Evolutionary conservation across 2,113 vertebrate species (phyloP), one percentile per base, ranked within the genome.

Genomic region (Centropus unirufus): DNA sequence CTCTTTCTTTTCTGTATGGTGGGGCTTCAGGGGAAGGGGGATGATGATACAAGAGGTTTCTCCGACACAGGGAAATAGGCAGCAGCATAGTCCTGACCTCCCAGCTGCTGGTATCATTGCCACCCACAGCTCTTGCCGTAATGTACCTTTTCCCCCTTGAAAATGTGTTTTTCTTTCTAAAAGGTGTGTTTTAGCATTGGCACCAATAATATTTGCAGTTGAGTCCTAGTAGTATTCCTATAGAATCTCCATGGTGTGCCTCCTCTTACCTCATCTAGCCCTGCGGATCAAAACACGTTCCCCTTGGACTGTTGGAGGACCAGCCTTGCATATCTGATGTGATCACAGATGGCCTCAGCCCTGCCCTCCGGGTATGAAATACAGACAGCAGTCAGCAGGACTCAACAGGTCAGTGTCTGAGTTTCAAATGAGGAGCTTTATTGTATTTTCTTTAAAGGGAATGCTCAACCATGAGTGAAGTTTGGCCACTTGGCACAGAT

Each of bases 321-420:
- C 52, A 70, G 87, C 58, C 76, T 39, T 1, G 8, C 66, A 39
- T 72, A 62, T 14, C 70, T 70, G 87, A 90, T 78, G 61, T 27
- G 84, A 83, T 66, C 75, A 47, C 78, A 90, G 88, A 90, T 51
- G 68, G 90, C 55, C 78, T 70, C 8, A 13, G 74, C 70, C 64
- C 86, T 93, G 83, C 76, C 84, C 54, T 92, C 42, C 0, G 0
- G 84, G n/a, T 34, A 7, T n/a, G 67, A 83, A 91, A 77, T 24
- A 67, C 57, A 73, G 85, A 77, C 63, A 91, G 85, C 64, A 92
- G 57, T 42, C 82, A 94, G 79, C 92, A 95, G 76, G 76, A 92
- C 63, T 74, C 82, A 67, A 90, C 92, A 96, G 93, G 85, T 95
- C 92, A 73, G 76, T 49, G 91, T 80, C 88, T 67, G 78, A 88